Conservation (phyloP, 2,113 vertebrate genomes). For the Nothocercus julius region DNA sequence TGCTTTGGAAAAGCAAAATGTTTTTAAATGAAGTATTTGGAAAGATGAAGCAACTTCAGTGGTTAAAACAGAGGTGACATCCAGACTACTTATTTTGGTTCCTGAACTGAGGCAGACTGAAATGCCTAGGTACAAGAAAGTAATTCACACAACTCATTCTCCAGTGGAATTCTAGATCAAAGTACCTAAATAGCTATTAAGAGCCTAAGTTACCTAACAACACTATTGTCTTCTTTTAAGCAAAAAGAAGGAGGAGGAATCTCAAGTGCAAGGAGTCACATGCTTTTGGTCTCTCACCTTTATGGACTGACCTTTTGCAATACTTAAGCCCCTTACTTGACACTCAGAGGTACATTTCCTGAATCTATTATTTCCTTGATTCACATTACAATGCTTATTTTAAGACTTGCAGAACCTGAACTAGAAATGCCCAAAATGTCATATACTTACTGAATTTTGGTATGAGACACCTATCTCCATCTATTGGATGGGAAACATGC, state of each 20-base stretch:
- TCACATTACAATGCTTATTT: accelerated
- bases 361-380: background rate
- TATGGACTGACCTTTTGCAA: no score
- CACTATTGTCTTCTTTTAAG: background rate
- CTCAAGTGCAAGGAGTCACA: background rate
- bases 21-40: background rate
- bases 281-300: background rate
- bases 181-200: background rate
- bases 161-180: background rate
- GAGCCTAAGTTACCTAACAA: background rate
- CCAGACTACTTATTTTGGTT: background rate
- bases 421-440: accelerated
- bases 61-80: background rate
- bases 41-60: background rate
- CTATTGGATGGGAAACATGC: background rate
- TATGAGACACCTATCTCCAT: background rate
- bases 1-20: background rate
- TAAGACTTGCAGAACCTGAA: background rate
- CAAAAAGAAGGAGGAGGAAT: background rate
- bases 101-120: background rate
- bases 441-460: background rate
- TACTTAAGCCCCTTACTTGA: background rate
- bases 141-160: background rate
- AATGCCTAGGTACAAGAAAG: background rate
- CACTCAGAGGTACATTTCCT: background rate